These are phyloP conservation scores for Drosophila oshimai DNA, from an alignment of 1,140 invertebrate species.

Conservation along the genomic window DNA sequence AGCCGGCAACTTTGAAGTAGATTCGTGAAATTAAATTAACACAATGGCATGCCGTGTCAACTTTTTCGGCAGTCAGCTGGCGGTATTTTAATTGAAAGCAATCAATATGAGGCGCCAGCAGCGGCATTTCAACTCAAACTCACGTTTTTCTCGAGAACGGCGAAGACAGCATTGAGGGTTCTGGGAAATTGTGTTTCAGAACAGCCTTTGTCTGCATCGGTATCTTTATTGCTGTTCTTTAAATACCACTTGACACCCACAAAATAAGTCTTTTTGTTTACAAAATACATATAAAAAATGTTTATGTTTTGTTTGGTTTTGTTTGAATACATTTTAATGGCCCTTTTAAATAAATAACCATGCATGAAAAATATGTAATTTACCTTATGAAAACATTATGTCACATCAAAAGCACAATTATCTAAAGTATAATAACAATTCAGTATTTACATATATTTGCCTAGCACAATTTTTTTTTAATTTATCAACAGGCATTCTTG, in stretches of 20 bases:
- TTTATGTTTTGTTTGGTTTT: too few species aligned
- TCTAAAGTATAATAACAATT: too few species aligned
- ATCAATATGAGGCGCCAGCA: slow-evolving; percentile 51
- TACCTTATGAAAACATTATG: too few species aligned
- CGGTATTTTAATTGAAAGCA: slow-evolving; percentile 77
- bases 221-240: not conserved
- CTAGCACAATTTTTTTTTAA: too few species aligned
- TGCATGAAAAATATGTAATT: too few species aligned
- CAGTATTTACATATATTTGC: too few species aligned
- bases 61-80: slow-evolving; percentile 56
- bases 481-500: too few species aligned
- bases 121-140: not conserved
- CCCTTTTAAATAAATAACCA: too few species aligned
- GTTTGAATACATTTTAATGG: too few species aligned
- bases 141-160: not conserved
- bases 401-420: too few species aligned
- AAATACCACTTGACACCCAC: not conserved
- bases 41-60: slow-evolving; percentile 65
- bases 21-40: slow-evolving; percentile 70
- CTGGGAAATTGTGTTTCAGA: slow-evolving; percentile 5
- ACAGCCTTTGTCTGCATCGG: not conserved
- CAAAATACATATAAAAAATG: too few species aligned
- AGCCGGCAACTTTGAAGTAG: slow-evolving; percentile 70
- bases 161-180: not conserved
- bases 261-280: too few species aligned